Evolutionary conservation across 2,797 vertebrate genomes (phyloP).

Genomic region (Buceros bicornis): DNA sequence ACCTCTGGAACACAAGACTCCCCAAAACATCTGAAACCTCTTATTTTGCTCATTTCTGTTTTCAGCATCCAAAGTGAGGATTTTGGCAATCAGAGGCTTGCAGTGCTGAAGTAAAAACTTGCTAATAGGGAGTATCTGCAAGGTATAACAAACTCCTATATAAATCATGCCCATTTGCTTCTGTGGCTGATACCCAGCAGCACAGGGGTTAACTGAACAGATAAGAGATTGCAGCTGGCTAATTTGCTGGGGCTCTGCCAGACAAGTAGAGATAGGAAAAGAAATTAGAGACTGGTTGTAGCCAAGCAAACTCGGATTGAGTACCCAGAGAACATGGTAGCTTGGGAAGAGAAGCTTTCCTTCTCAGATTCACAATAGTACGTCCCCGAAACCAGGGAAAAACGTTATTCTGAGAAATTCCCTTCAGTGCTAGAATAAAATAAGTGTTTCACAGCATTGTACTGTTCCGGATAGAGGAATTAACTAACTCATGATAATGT

Average conservation of each 20-base stretch:
- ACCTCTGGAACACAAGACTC: conserved; percentile 3
- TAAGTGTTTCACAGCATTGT: not conserved
- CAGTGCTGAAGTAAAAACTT: not conserved
- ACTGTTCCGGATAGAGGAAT: not conserved
- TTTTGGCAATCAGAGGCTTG: not conserved
- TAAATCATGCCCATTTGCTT: not conserved
- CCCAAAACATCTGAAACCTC: not conserved
- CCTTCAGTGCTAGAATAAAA: not conserved
- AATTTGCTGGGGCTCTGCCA: not conserved
- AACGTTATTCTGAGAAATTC: not conserved
- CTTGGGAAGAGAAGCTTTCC: not conserved
- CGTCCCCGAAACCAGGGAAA: not conserved
- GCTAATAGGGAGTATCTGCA: not conserved
- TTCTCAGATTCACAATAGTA: not conserved
- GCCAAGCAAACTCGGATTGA: not conserved
- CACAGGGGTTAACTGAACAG: not conserved
- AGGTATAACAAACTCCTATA: not conserved
- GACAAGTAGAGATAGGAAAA: not conserved
- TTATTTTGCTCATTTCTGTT: not conserved
- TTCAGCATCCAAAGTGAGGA: not conserved
- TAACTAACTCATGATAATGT: not conserved
- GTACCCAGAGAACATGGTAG: not conserved
- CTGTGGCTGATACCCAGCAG: not conserved
- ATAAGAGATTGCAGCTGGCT: not conserved
- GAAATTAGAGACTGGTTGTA: not conserved